phyloP scores from a whole-genome alignment of 2,113 vertebrate species.

The Mionectes macconnelli region DNA sequence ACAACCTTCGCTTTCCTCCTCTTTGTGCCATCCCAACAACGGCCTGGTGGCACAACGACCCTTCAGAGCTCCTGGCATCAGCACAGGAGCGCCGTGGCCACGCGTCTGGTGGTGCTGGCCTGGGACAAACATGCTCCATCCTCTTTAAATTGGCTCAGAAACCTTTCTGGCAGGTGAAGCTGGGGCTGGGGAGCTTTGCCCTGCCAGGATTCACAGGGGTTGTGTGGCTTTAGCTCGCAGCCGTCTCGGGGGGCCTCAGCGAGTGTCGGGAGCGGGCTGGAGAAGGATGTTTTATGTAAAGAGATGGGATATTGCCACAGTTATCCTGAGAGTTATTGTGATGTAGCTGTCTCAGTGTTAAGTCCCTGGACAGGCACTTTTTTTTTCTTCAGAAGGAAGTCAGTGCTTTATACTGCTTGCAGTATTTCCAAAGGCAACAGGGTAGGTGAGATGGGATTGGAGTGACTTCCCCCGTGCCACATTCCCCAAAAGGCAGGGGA shows the following conservation, averaged over 20 bases:
- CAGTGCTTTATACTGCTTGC: neutral
- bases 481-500: neutral
- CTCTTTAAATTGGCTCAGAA: neutral
- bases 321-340: neutral
- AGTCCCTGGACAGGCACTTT: neutral
- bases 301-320: neutral
- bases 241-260: neutral
- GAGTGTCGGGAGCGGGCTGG: neutral
- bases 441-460: neutral
- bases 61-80: neutral
- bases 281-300: neutral
- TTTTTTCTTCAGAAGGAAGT: neutral
- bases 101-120: neutral
- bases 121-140: neutral
- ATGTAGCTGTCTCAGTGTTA: neutral
- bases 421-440: neutral
- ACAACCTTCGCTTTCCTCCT: neutral
- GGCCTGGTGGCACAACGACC: neutral
- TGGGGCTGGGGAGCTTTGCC: neutral
- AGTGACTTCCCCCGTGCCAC: neutral
- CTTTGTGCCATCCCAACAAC: neutral
- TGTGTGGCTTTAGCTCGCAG: neutral
- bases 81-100: neutral
- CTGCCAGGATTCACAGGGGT: rapidly evolving
- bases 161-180: neutral